These are phyloP conservation scores for Boloria selene DNA, from an alignment of 2,888 invertebrate genomes.

Conservation along the genomic window DNA sequence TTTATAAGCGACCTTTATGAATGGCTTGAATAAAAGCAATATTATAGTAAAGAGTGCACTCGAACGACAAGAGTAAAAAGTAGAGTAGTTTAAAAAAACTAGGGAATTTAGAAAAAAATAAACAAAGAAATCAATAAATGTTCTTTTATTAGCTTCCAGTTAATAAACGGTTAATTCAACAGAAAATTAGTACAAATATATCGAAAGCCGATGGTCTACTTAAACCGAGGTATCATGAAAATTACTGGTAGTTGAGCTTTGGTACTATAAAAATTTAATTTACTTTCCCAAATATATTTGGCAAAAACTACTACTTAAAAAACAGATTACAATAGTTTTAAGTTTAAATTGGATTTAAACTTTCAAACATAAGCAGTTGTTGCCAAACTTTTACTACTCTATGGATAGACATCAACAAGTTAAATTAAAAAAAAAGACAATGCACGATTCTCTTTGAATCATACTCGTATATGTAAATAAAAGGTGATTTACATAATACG, in stretches of 20 bases:
- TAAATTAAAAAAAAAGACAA: constrained; percentile 19
- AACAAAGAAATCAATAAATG: constrained; percentile 41
- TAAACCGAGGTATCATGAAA: constrained; percentile 36
- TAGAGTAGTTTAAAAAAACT: too few relatives aligned
- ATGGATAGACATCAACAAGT: constrained; percentile 29
- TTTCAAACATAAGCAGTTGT: constrained; percentile 11
- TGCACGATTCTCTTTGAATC: constrained; percentile 21
- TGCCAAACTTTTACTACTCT: constrained; percentile 33
- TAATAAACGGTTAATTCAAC: constrained; percentile 73
- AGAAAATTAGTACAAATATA: constrained; percentile 64
- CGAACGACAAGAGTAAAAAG: too few relatives aligned
- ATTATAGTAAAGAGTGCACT: too few relatives aligned
- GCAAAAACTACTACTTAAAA: constrained; percentile 26
- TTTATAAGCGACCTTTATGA: too few relatives aligned
- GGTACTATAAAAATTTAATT: constrained; percentile 47
- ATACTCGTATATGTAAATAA: constrained; percentile 36
- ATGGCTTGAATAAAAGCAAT: too few relatives aligned
- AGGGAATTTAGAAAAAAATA: neutral
- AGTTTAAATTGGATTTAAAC: constrained; percentile 37
- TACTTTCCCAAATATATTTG: constrained; percentile 17
- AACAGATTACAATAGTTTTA: constrained; percentile 4
- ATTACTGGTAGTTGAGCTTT: constrained; percentile 58
- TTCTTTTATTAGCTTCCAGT: constrained; percentile 75
- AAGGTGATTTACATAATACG: constrained; percentile 31
- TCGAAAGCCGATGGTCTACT: constrained; percentile 50